Base-by-base conservation (phyloP, 2,888 invertebrate species). In the Anarsia innoxiella region DNA sequence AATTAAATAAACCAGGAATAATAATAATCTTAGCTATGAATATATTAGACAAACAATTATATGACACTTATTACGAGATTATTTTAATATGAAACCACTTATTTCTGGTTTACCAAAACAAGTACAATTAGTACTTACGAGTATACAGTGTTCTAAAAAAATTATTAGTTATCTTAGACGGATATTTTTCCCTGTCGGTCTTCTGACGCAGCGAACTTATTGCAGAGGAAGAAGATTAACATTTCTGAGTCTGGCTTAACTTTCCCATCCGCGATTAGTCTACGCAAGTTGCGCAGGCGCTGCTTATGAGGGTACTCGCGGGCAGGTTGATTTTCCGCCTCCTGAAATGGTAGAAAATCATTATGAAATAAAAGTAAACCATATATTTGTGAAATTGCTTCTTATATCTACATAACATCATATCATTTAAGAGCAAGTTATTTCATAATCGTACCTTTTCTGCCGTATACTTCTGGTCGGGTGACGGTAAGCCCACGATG, bases 221-320 rank as follows among this genome's bases (percentile, higher is more conserved):
- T 86, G 52, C 86, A 86, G 16, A 86, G 73, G 64, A 86, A 86
- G 56, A 83, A 86, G 51, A 86, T 86, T 3, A 86, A 64, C 10
- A 77, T 82, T 52, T 86, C 86, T 1, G 75, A 60, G 9, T 77
- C 78, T n/a, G 86, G 77, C 44, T 80, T 78, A 27, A 85, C 71
- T 54, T 83, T 86, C 36, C 80, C 83, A 37, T 78, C 74, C 2
- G 67, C 69, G 52, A 86, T 84, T 23, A 85, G 66, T 36, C 69
- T 60, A 42, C 85, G 76, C 44, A 89, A 77, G 66, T 89, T 88
- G 45, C 88, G 79, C 39, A 89, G 82, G 52, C 88, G 87, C 59
- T 88, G 87, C 70, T 87, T 87, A 69, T 89, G 89, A 12, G 89
- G 88, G 56, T 88, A 86, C 66, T 88, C 88, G 64, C 76, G 64